Evolutionary conservation across 1,140 invertebrate genomes (phyloP).

Genomic region (Heliconius himera): DNA sequence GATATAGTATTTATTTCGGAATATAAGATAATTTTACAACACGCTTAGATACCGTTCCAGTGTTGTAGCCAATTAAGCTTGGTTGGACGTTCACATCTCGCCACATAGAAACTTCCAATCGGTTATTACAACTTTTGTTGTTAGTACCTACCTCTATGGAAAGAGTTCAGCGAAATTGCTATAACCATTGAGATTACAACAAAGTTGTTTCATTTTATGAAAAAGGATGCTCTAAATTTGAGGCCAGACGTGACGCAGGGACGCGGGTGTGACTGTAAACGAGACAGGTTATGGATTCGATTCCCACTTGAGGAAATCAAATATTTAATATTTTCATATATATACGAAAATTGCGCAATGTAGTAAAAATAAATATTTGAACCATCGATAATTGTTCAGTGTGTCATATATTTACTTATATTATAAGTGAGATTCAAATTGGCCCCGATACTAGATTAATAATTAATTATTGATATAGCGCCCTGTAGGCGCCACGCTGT

Average conservation of each 20-base stretch:
- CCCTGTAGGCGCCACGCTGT: background rate
- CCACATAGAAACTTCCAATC: background rate
- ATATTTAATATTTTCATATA: too few species aligned
- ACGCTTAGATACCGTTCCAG: background rate
- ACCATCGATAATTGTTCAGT: too few species aligned
- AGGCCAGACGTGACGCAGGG: too few species aligned
- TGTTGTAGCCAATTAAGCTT: background rate
- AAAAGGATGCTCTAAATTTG: too few species aligned
- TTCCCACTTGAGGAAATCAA: too few species aligned
- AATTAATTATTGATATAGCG: background rate
- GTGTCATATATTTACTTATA: too few species aligned
- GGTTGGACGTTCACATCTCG: background rate
- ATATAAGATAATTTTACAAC: background rate
- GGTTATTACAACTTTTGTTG: background rate
- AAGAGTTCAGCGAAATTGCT: background rate
- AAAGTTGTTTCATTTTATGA: too few species aligned
- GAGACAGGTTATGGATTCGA: too few species aligned
- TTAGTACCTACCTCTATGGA: background rate
- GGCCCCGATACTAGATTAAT: background rate
- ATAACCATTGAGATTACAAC: background rate
- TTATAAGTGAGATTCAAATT: background rate
- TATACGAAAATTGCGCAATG: too few species aligned
- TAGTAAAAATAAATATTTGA: too few species aligned
- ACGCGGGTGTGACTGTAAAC: too few species aligned
- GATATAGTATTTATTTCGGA: too few species aligned